These are phyloP conservation scores for Nasonia oneida DNA, from an alignment of 2,888 invertebrate genomes.

Conservation along the genomic window DNA sequence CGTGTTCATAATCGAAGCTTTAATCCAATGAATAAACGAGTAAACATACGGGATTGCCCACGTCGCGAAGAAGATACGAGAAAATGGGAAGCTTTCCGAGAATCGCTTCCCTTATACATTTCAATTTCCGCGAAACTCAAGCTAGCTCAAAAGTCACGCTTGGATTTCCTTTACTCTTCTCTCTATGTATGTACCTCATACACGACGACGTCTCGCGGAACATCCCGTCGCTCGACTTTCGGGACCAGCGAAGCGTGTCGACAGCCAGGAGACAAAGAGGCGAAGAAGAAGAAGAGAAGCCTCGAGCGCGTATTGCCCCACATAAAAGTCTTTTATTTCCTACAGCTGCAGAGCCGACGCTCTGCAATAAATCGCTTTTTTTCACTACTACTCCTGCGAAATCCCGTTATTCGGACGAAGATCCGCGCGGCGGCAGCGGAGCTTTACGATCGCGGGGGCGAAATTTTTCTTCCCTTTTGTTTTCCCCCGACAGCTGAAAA, in stretches of 20 bases:
- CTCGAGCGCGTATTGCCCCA: conserved; percentile 19
- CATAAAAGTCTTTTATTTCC: conserved; percentile 42
- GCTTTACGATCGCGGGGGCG: background rate
- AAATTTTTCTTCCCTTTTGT: conserved; percentile 23
- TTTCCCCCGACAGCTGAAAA: conserved; percentile 38
- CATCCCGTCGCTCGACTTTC: background rate
- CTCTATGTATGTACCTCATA: background rate
- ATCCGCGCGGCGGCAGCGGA: background rate
- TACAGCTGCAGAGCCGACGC: background rate
- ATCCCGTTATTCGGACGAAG: conserved; percentile 16
- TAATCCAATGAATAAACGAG: too few relatives aligned
- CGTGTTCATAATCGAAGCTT: too few relatives aligned
- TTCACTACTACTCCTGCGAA: conserved; percentile 7
- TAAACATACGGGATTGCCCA: too few relatives aligned
- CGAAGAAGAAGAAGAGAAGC: background rate
- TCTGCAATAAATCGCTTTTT: conserved; percentile 9
- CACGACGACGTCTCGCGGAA: background rate
- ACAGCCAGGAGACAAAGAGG: background rate
- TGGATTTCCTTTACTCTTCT: background rate
- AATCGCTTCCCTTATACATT: background rate
- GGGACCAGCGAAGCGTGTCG: conserved; percentile 2
- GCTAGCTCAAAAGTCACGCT: conserved; percentile 2
- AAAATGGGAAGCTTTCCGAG: too few relatives aligned
- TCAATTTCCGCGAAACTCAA: background rate
- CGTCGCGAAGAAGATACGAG: too few relatives aligned